phyloP scores from a whole-genome alignment of 2,113 vertebrate species.

The Mus spicilegus region DNA sequence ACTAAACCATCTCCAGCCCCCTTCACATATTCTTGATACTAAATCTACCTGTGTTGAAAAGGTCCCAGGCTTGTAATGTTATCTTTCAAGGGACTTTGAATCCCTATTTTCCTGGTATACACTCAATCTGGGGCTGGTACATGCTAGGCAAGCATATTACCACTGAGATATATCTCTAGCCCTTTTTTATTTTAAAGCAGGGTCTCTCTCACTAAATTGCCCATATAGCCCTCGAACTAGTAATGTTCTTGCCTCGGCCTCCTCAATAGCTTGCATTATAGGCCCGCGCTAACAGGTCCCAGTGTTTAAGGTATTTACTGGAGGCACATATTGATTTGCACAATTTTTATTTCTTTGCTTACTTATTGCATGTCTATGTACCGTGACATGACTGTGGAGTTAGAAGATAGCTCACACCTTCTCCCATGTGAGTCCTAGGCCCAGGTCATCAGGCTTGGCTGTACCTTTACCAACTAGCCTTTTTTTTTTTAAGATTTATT shows the following conservation, averaged over 20 bases:
- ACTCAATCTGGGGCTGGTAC: not conserved
- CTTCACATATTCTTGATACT: not conserved
- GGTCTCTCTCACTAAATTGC: not conserved
- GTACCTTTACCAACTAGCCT: not conserved
- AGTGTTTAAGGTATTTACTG: not conserved
- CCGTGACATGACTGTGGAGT: not conserved
- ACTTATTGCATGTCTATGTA: not conserved
- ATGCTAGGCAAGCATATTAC: not conserved
- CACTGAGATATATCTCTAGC: not conserved
- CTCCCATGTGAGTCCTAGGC: not conserved
- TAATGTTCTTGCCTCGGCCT: not conserved
- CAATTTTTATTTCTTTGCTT: not conserved
- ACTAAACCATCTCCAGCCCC: not conserved
- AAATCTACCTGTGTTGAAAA: not conserved
- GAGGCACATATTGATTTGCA: conserved; percentile 27
- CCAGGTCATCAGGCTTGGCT: not conserved
- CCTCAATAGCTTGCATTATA: not conserved
- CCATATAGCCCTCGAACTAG: not conserved
- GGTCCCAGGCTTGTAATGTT: not conserved
- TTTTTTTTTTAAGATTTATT: too few species aligned
- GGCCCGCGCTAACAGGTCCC: not conserved
- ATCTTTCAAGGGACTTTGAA: not conserved
- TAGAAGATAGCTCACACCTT: not conserved
- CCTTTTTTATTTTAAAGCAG: not conserved
- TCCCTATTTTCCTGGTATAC: not conserved